Evolutionary conservation across 2,888 invertebrate species (phyloP), one percentile per base, ranked within the genome.

Genomic region (Omphaloscelis lunosa): DNA sequence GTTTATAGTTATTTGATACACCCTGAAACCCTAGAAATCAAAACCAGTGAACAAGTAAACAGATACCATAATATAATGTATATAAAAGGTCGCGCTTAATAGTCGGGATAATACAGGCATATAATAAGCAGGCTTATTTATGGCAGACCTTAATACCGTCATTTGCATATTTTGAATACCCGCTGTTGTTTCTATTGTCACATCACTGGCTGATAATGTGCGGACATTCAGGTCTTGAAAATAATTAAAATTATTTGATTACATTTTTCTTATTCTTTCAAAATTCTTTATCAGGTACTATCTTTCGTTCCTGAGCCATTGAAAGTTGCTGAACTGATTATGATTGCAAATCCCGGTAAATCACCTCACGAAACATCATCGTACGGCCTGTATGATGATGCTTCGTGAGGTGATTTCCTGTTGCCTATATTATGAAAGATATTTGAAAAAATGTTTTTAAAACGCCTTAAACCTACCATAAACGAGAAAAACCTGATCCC

Each of bases 121-220:
- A 78, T 77, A 78, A 78, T 83, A 80, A 75, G 72, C 78, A 23
- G 23, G 76, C 27, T 71, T 84, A 81, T 84, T 79, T 85, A 86
- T 75, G 48, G 65, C 76, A 20, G n/a, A 67, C 70, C 74, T 69
- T 62, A 61, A 75, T 69, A 67, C 74, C 72, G 66, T 29, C 48
- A 86, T 79, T 86, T 72, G 61, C 84, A 86, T 77, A 75, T 73
- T 81, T 81, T 51, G 73, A n/a, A 59, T 48, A 56, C 6, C n/a
- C 66, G 62, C 53, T 59, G 59, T 41, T 66, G 56, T 67, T 56
- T 56, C 4, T 41, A 56, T 59, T 68, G 67, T 48, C 48, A 65
- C 45, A 3, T 59, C 34, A 59, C 23, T 62, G 29, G 17, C 34
- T 34, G 59, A 61, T 17, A 48, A 72, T 45, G 29, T 51, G 34